Percentiles rank a stretch among this genome's conserved stretches.
Evolutionary conservation across 1,140 invertebrate species (phyloP).

Genomic region (Andricus grossulariae): DNA sequence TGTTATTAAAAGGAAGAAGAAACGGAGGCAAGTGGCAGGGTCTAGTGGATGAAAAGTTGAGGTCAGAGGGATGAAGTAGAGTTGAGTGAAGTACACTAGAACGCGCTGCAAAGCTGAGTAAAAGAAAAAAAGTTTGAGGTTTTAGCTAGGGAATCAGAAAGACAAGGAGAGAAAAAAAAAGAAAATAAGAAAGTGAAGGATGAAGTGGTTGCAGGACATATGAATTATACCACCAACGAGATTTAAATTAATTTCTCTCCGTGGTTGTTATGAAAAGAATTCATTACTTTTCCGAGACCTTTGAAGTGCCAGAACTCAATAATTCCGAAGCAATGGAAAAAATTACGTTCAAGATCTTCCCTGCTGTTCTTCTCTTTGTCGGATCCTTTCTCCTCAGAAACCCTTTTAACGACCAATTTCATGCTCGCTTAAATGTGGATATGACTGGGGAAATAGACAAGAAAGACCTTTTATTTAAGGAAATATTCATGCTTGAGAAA

Average conservation of each 20-base stretch:
- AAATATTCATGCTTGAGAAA: too few relatives aligned
- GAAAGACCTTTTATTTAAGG: too few relatives aligned
- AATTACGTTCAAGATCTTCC: too few relatives aligned
- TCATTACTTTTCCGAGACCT: slow-evolving; percentile 2
- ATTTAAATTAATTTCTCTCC: slow-evolving; percentile 1
- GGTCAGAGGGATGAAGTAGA: slow-evolving; percentile 11
- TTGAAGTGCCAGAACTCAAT: slow-evolving; percentile 1
- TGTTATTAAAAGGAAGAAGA: slow-evolving; percentile 17
- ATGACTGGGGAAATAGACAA: too few relatives aligned
- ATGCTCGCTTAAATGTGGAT: too few relatives aligned
- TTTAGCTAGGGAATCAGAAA: not conserved
- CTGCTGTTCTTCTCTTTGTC: too few relatives aligned
- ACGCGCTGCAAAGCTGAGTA: not conserved
- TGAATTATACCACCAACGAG: not conserved
- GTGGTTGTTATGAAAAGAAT: not conserved
- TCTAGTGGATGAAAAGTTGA: slow-evolving; percentile 24
- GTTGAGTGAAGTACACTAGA: slow-evolving; percentile 27
- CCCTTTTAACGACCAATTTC: too few relatives aligned
- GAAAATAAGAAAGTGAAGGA: not conserved
- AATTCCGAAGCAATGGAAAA: slow-evolving; percentile 33
- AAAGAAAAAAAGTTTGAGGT: not conserved
- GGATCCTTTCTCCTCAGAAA: too few relatives aligned
- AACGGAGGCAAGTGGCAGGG: not conserved
- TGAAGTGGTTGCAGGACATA: not conserved
- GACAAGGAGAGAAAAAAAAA: not conserved